Evolutionary conservation across 1,140 invertebrate species (phyloP).

Genomic region (Goniozus legneri): DNA sequence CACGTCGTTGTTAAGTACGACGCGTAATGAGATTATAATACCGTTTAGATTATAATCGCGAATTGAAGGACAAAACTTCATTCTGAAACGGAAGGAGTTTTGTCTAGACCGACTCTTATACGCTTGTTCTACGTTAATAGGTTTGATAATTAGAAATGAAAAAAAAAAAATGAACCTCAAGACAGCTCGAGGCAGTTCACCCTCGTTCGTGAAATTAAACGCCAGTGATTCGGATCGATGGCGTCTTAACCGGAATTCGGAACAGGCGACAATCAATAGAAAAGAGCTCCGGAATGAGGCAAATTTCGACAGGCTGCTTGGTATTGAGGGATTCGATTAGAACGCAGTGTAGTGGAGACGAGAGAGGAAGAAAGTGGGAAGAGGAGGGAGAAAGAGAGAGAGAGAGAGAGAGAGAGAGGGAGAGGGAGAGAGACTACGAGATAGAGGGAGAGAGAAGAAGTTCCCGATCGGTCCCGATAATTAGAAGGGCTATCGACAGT

Average conservation of each 20-base stretch:
- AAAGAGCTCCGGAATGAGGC: no score
- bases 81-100: no score
- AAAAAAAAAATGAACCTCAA: neutral
- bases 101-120: no score
- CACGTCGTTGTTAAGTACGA: no score
- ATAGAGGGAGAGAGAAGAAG: neutral
- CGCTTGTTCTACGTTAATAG: no score
- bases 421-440: neutral
- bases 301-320: slow-evolving; percentile 4
- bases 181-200: neutral
- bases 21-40: no score
- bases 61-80: no score
- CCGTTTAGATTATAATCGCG: no score
- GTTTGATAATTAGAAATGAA: neutral
- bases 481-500: slow-evolving; percentile 52
- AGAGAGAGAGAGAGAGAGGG: neutral
- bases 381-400: neutral
- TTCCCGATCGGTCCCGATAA: slow-evolving; percentile 45
- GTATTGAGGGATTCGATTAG: no score
- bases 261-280: slow-evolving; percentile 32
- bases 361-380: neutral
- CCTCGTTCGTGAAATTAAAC: neutral
- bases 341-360: no score
- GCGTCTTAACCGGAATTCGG: slow-evolving; percentile 32
- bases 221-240: slow-evolving; percentile 41